Percentiles rank a stretch among this genome's conserved stretches.
These are phyloP conservation scores for Festucalex cinctus DNA, from an alignment of 2,113 vertebrate genomes.

Conservation along the genomic window DNA sequence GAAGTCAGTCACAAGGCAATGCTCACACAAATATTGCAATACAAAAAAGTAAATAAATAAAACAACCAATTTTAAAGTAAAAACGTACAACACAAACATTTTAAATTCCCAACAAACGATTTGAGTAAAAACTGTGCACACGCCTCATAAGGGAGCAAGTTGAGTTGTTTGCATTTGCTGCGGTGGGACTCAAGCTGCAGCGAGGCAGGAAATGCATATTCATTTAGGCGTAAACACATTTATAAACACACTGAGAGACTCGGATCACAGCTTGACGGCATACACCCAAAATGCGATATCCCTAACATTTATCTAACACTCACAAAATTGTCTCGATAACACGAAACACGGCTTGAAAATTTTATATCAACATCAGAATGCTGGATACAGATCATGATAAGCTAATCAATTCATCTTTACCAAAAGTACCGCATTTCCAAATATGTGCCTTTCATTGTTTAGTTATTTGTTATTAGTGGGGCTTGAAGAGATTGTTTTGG, in stretches of 20 bases:
- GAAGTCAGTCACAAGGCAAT: too few relatives aligned
- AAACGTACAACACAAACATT: neutral
- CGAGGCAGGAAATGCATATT: slow-evolving; percentile 77
- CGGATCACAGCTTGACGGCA: slow-evolving; percentile 25
- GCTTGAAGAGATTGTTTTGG: too few relatives aligned
- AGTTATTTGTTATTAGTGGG: too few relatives aligned
- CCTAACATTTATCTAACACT: slow-evolving; percentile 14
- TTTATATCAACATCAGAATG: neutral
- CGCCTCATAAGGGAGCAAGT: slow-evolving; percentile 52
- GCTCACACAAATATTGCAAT: too few relatives aligned
- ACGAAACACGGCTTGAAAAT: neutral
- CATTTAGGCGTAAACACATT: slow-evolving; percentile 73
- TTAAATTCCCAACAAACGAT: neutral
- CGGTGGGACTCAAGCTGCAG: slow-evolving; percentile 64
- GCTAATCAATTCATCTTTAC: too few relatives aligned
- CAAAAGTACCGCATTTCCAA: too few relatives aligned
- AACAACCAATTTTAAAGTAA: neutral
- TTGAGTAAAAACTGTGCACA: slow-evolving; percentile 30
- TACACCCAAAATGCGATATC: slow-evolving; percentile 26
- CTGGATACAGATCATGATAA: neutral
- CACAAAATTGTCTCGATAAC: slow-evolving; percentile 16
- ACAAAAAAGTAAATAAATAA: too few relatives aligned
- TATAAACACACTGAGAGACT: slow-evolving; percentile 49
- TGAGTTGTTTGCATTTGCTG: slow-evolving; percentile 57
- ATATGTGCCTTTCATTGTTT: too few relatives aligned